Evolutionary conservation across 2,888 invertebrate genomes (phyloP), one percentile per base, ranked within the genome.

Genomic region (Axea sp.): DNA sequence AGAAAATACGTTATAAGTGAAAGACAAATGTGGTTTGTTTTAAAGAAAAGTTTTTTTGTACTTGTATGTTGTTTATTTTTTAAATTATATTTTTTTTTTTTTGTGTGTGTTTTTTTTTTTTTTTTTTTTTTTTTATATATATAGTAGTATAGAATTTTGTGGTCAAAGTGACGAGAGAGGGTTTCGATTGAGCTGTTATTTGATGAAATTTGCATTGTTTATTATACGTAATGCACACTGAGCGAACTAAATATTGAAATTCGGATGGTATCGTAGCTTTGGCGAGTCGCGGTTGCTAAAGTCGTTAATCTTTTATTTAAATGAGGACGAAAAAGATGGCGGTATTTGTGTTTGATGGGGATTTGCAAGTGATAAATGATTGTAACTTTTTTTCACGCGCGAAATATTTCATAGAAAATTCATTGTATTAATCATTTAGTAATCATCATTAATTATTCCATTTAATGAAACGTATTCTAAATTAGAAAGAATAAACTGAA

Each of bases 171-270:
- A 1, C 22, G 30, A 12, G 35, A 8, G 55, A 59, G 59, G 11
- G 9, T 30, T 51, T 49, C 59, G 43, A 68, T 59, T 51, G 59
- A 68, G 59, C 43, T 28, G 69, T 60, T 69, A 53, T 60, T 60
- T 60, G 30, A 53, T 53, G 51, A 45, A 69, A 69, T 69, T 69
- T 69, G 53, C 60, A 60, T 69, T 69, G 69, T 69, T 60, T 69
- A 69, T 69, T 69, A 59, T 49, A 68, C 57, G 67, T 33, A 59
- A 51, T 59, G 59, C 57, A 49, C 49, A 49, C 12, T 4, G 6
- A 17, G 3, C 11, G 24, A 11, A 24, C 49, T 39, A 49, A 43
- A 59, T 59, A 68, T 59, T 68, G 57, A 68, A 68, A 59, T 68
- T 57, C 59, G 19, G 11, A 15, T 8, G 39, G 57, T 49, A 41